These are phyloP conservation scores for Zeuzera pyrina DNA, from an alignment of 2,888 invertebrate genomes.

Conservation along the genomic window DNA sequence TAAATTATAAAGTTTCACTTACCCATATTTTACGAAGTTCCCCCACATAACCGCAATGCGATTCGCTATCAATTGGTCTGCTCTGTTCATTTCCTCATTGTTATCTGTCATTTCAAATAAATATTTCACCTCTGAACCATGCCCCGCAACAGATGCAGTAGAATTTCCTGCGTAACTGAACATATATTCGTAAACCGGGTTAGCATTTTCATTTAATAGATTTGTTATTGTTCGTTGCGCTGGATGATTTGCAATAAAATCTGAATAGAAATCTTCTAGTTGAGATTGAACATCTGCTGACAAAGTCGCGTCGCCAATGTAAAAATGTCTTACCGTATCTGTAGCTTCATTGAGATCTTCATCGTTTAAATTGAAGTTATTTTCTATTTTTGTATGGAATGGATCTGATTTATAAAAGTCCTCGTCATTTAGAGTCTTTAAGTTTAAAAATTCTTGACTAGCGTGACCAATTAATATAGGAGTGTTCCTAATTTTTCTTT, in stretches of 20 bases:
- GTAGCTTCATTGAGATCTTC: slow-evolving; percentile 30
- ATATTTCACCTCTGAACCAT: slow-evolving; percentile 44
- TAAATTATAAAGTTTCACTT: slow-evolving; percentile 15
- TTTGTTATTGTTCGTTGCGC: slow-evolving; percentile 38
- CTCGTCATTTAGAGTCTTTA: slow-evolving; percentile 14
- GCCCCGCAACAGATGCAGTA: slow-evolving; percentile 29
- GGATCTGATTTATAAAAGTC: slow-evolving; percentile 41
- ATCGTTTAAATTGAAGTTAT: slow-evolving; percentile 43
- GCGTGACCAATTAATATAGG: slow-evolving; percentile 54
- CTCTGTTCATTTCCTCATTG: slow-evolving; percentile 21
- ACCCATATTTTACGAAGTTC: slow-evolving; percentile 61
- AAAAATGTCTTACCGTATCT: slow-evolving; percentile 40
- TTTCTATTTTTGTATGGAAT: slow-evolving; percentile 38
- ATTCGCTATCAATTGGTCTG: slow-evolving; percentile 35
- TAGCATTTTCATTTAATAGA: slow-evolving; percentile 40
- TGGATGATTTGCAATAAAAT: slow-evolving; percentile 49
- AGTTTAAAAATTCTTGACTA: neutral
- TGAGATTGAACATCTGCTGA: slow-evolving; percentile 27
- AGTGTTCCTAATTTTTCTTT: slow-evolving; percentile 41
- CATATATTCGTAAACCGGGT: slow-evolving; percentile 46
- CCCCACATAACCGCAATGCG: slow-evolving; percentile 49
- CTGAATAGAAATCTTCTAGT: slow-evolving; percentile 46
- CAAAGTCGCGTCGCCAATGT: slow-evolving; percentile 48
- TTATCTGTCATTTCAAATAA: slow-evolving; percentile 30
- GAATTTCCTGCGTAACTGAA: slow-evolving; percentile 42